These are phyloP conservation scores for Nymphalis urticae DNA, from an alignment of 2,888 invertebrate genomes.

Conservation along the genomic window DNA sequence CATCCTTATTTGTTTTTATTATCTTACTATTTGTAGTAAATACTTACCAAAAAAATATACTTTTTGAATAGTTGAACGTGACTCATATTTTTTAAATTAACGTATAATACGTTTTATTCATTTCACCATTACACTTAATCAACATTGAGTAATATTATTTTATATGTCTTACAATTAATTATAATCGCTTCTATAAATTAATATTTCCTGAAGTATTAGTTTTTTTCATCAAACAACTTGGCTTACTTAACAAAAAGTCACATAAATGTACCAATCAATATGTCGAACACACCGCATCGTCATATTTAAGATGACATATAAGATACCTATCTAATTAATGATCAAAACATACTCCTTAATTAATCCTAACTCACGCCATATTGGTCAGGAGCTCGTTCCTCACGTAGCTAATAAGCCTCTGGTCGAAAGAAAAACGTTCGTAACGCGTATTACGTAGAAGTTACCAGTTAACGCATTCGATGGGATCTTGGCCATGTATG, in stretches of 20 bases:
- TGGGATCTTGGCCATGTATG: conserved; percentile 52
- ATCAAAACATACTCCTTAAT: conserved; percentile 13
- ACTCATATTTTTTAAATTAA: too few relatives aligned
- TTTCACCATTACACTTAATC: too few relatives aligned
- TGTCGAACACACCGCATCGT: not conserved
- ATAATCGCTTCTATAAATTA: too few relatives aligned
- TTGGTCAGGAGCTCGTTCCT: conserved; percentile 12
- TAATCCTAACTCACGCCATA: conserved; percentile 26
- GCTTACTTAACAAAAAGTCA: not conserved
- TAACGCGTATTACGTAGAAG: conserved; percentile 32
- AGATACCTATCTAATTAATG: conserved; percentile 6
- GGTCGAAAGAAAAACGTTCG: conserved; percentile 21
- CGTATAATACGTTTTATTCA: too few relatives aligned
- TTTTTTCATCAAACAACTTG: not conserved
- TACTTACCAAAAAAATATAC: too few relatives aligned
- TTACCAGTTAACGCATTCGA: conserved; percentile 36
- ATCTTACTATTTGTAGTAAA: too few relatives aligned
- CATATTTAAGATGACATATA: not conserved
- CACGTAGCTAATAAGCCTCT: conserved; percentile 24
- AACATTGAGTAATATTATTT: too few relatives aligned
- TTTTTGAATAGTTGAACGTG: too few relatives aligned
- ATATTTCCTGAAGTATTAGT: not conserved
- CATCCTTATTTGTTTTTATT: too few relatives aligned
- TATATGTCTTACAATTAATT: too few relatives aligned
- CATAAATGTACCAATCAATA: not conserved